phyloP scores from a whole-genome alignment of 2,888 invertebrate species.

The Callosobruchus maculatus region DNA sequence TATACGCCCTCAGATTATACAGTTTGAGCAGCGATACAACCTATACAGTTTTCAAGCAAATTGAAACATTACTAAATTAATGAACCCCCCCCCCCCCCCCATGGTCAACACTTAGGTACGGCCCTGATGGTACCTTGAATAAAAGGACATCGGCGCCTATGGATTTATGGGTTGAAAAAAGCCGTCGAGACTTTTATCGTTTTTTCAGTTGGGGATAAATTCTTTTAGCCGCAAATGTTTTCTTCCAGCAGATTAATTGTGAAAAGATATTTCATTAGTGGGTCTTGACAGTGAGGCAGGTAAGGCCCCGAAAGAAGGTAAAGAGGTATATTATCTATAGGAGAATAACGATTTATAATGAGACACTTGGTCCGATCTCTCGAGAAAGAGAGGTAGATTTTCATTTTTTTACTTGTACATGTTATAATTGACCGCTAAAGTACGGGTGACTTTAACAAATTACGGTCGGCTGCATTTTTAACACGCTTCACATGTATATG shows the following conservation, averaged over 20 bases:
- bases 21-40: too few relatives aligned
- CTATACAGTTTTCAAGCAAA: too few relatives aligned
- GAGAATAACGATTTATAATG: slow-evolving; percentile 16
- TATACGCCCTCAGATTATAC: too few relatives aligned
- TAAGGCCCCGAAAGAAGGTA: slow-evolving; percentile 28
- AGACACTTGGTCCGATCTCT: not conserved
- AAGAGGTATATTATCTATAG: slow-evolving; percentile 14
- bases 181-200: slow-evolving; percentile 1
- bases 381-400: not conserved
- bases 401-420: not conserved
- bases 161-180: not conserved
- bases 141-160: too few relatives aligned
- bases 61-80: too few relatives aligned
- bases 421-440: not conserved
- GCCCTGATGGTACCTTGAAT: too few relatives aligned
- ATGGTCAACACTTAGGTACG: too few relatives aligned
- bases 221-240: slow-evolving; percentile 35
- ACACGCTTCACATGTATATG: too few relatives aligned
- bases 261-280: slow-evolving; percentile 18
- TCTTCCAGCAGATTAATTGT: slow-evolving; percentile 41
- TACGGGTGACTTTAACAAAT: not conserved
- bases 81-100: too few relatives aligned
- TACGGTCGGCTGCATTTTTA: not conserved
- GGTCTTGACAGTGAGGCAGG: slow-evolving; percentile 35
- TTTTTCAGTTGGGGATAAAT: slow-evolving; percentile 21